These are phyloP conservation scores for Hirtodrosophila duncani DNA, from an alignment of 2,888 invertebrate species.

Conservation along the genomic window DNA sequence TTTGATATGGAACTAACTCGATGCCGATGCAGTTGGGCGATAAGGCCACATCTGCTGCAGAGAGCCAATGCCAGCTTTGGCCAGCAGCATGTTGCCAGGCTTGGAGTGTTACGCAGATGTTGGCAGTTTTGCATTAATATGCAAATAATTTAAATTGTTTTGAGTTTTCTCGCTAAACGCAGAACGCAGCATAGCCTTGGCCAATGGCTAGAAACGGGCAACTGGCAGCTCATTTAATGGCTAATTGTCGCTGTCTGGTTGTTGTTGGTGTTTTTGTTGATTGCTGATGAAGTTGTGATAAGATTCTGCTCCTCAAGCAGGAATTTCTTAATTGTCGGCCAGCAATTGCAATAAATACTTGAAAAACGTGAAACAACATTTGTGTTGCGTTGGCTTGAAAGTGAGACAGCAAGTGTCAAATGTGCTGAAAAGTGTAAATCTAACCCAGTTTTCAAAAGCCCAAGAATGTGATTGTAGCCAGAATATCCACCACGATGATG, in stretches of 20 bases:
- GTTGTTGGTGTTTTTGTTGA: constrained; percentile 34
- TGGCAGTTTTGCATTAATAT: constrained; percentile 74
- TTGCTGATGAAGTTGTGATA: constrained; percentile 71
- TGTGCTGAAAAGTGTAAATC: constrained; percentile 18
- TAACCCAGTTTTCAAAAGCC: no score
- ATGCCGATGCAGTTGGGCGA: constrained; percentile 15
- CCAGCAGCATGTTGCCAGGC: constrained; percentile 25
- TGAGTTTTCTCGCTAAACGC: constrained; percentile 62
- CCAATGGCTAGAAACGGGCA: constrained; percentile 58
- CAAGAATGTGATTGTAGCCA: no score
- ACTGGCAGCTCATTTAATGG: constrained; percentile 69
- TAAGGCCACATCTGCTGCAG: constrained; percentile 7
- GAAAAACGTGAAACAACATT: constrained; percentile 9
- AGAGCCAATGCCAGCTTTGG: constrained; percentile 10
- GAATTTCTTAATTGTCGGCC: constrained; percentile 60
- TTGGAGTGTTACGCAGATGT: constrained; percentile 14
- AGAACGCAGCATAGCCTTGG: constrained; percentile 23
- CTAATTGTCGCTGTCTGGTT: constrained; percentile 57
- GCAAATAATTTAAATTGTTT: constrained; percentile 74
- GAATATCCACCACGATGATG: no score
- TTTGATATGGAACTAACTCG: constrained; percentile 23
- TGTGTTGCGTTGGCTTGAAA: constrained; percentile 16
- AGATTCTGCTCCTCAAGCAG: no score
- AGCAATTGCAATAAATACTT: background rate
- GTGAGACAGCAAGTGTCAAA: constrained; percentile 30